Evolutionary conservation across 2,113 vertebrate species (phyloP).

Genomic region (Callithrix jacchus): DNA sequence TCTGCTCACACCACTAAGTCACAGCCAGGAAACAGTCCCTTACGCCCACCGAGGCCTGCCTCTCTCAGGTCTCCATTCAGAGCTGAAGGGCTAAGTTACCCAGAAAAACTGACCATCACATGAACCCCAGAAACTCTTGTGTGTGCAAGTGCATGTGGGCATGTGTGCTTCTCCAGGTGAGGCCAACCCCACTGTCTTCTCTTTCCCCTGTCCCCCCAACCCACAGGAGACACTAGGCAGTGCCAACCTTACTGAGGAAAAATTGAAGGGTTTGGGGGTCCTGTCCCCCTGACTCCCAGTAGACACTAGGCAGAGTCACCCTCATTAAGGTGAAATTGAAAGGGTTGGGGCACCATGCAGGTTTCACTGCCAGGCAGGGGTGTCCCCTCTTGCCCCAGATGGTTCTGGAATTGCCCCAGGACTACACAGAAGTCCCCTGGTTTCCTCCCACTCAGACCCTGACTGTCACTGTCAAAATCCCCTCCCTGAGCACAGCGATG

Average conservation of each 20-base stretch:
- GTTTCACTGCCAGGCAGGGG: not conserved
- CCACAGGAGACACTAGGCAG: not conserved
- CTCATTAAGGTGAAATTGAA: not conserved
- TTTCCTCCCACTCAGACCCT: not conserved
- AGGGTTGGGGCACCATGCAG: too few species aligned
- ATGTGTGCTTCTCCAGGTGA: not conserved
- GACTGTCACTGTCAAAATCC: not conserved
- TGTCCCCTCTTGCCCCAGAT: not conserved
- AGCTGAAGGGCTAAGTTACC: not conserved
- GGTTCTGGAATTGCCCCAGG: not conserved
- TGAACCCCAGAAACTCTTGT: not conserved
- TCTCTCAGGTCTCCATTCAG: not conserved
- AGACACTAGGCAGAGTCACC: not conserved
- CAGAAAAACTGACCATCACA: not conserved
- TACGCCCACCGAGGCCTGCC: rapidly evolving
- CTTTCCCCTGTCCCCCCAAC: too few species aligned
- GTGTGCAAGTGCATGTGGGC: not conserved
- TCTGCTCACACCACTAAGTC: not conserved
- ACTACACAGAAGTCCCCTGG: too few species aligned
- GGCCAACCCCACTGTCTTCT: not conserved
- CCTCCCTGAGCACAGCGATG: rapidly evolving
- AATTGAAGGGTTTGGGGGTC: not conserved
- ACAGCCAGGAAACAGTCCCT: not conserved
- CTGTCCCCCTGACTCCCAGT: not conserved
- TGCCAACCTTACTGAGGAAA: not conserved